phyloP scores from a whole-genome alignment of 2,888 invertebrate genomes.

The Lasioglossum malachurum region DNA sequence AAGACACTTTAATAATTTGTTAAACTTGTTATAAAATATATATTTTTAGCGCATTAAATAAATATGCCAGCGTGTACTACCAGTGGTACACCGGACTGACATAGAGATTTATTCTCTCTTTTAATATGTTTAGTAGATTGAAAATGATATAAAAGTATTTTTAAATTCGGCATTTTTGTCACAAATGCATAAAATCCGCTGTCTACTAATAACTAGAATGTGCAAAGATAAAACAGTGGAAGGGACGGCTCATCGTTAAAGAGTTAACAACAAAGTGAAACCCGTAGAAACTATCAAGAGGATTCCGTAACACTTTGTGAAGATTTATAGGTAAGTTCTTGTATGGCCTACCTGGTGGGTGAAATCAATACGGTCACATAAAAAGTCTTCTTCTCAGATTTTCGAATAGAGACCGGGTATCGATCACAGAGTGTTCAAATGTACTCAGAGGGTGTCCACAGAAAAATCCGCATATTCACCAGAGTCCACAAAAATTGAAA shows the following conservation, averaged over 20 bases:
- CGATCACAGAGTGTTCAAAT: slow-evolving; percentile 1
- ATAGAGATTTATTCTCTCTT: too few relatives aligned
- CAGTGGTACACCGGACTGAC: too few relatives aligned
- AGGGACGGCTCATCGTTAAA: neutral
- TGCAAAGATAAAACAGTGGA: neutral
- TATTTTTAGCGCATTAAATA: too few relatives aligned
- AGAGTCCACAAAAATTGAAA: neutral
- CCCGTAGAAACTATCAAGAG: neutral
- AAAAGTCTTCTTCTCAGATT: neutral
- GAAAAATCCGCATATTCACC: neutral
- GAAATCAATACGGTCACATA: neutral
- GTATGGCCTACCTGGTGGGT: neutral
- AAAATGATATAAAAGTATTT: too few relatives aligned
- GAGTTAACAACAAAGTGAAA: neutral
- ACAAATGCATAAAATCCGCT: too few relatives aligned
- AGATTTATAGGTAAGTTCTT: slow-evolving; percentile 4
- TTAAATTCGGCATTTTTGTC: too few relatives aligned
- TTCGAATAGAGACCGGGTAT: neutral
- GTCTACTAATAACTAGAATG: neutral
- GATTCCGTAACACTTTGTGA: neutral
- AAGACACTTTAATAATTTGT: too few relatives aligned
- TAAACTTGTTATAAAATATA: too few relatives aligned
- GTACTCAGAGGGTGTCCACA: neutral
- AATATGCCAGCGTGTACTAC: too few relatives aligned
- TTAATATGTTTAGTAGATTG: too few relatives aligned